These are phyloP conservation scores for Stenodera caucasica DNA, from an alignment of 2,888 invertebrate species.

Conservation along the genomic window DNA sequence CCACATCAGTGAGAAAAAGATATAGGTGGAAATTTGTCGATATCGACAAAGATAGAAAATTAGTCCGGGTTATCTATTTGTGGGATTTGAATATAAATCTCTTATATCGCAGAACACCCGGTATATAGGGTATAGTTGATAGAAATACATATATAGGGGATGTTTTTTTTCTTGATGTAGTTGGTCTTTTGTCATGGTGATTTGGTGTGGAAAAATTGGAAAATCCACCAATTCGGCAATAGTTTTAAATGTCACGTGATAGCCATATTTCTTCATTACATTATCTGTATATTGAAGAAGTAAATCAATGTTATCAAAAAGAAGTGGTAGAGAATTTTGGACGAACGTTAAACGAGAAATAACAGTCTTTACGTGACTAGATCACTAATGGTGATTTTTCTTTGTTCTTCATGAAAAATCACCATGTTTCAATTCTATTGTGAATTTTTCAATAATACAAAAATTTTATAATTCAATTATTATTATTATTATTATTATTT, in stretches of 20 bases:
- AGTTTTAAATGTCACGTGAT: constrained; percentile 47
- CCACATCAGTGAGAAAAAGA: no score
- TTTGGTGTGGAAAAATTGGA: neutral
- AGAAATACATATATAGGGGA: neutral
- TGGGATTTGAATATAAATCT: no score
- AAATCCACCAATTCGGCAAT: constrained; percentile 31
- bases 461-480: neutral
- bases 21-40: no score
- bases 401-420: no score
- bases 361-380: constrained; percentile 55
- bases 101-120: no score
- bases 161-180: no score
- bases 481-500: neutral
- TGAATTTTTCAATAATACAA: no score
- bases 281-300: constrained; percentile 55
- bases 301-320: constrained; percentile 55
- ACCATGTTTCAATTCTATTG: no score
- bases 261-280: constrained; percentile 56
- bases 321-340: constrained; percentile 30
- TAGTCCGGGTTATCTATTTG: no score
- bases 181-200: no score
- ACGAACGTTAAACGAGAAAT: constrained; percentile 53
- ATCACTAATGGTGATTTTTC: constrained; percentile 52
- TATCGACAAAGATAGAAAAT: no score
- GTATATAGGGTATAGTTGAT: neutral